A percentile compares a stretch with the other conserved stretches of the same genome.
Evolutionary conservation across 2,888 invertebrate species (phyloP).

Genomic region (Hedychridium roseum): DNA sequence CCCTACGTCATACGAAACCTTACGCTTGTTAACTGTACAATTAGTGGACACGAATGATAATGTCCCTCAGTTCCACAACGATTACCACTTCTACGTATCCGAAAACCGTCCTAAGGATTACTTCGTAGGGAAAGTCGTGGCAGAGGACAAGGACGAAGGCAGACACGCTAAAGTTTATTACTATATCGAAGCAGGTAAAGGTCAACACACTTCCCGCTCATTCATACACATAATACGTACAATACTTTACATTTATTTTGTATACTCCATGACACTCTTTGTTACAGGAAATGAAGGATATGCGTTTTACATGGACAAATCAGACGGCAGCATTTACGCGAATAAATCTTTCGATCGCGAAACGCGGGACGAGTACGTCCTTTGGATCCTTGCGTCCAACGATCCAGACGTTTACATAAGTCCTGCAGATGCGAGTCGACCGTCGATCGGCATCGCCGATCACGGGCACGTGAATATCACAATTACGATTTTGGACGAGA

Average conservation of each 20-base stretch:
- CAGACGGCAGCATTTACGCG: conserved; percentile 81
- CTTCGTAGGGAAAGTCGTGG: conserved; percentile 73
- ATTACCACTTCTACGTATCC: conserved; percentile 74
- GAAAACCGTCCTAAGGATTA: conserved; percentile 71
- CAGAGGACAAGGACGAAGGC: conserved; percentile 80
- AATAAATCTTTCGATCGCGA: conserved; percentile 86
- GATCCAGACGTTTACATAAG: conserved; percentile 77
- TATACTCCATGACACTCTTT: no score
- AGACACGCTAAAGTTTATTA: conserved; percentile 85
- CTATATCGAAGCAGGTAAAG: conserved; percentile 71
- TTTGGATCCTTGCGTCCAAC: conserved; percentile 85
- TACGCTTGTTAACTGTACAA: conserved; percentile 77
- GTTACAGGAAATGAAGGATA: conserved; percentile 81
- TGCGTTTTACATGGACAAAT: conserved; percentile 81
- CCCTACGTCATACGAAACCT: conserved; percentile 80
- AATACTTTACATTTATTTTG: not conserved
- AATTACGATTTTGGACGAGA: conserved; percentile 80
- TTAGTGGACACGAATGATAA: conserved; percentile 85
- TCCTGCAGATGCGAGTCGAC: conserved; percentile 54
- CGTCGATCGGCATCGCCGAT: conserved; percentile 62
- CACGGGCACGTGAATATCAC: conserved; percentile 77
- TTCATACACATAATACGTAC: not conserved
- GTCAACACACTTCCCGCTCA: not conserved
- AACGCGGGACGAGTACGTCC: conserved; percentile 74
- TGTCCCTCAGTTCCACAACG: conserved; percentile 76